Base-by-base conservation (phyloP, 2,888 invertebrate genomes). In the Drosophila lutescens region DNA sequence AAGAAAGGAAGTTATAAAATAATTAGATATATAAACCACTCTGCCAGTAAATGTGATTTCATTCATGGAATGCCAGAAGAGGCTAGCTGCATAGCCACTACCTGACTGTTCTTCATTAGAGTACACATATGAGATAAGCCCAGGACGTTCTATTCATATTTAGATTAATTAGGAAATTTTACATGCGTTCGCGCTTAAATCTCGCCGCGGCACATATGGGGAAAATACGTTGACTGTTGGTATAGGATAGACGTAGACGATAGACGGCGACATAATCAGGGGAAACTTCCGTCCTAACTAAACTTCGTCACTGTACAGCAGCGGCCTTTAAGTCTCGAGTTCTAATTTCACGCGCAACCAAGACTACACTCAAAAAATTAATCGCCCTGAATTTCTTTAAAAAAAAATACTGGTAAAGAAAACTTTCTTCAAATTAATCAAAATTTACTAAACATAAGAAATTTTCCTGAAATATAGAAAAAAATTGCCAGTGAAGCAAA, bases 131-230 rank as follows among this genome's bases (percentile, higher is more conserved):
- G 57, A 46, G 58, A 86, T 84, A 78, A 77, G 79, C 67, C 47
- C 47, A 63, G 77, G 69, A 15, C 71, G 69, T 76, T 72, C 79
- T 74, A 74, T 78, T 70, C 77, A 74, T 74, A 74, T 58, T 74
- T 75, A 70, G 71, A 83, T 83, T 81, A 81, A 85, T 81, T 75
- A 68, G 87, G 79, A 66, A 84, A 74, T 76, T 79, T 73, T 56
- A 67, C 57, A 47, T 34, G 46, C 43, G 50, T 34, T 53, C 12
- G 55, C 40, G 12, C 41, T 17, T 17, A 43, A 67, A 63, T 38
- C 23, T 3, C 30, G 62, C 46, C 43, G 23, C 7, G 59, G 4
- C 15, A 47, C 74, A 73, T 51, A 73, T 78, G 81, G 65, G 56
- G 62, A 53, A 55, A 60, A 32, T 50, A 61, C 76, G 32, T 74